Base-by-base conservation (phyloP, 1,140 invertebrate genomes). In the Heliothis virescens region DNA sequence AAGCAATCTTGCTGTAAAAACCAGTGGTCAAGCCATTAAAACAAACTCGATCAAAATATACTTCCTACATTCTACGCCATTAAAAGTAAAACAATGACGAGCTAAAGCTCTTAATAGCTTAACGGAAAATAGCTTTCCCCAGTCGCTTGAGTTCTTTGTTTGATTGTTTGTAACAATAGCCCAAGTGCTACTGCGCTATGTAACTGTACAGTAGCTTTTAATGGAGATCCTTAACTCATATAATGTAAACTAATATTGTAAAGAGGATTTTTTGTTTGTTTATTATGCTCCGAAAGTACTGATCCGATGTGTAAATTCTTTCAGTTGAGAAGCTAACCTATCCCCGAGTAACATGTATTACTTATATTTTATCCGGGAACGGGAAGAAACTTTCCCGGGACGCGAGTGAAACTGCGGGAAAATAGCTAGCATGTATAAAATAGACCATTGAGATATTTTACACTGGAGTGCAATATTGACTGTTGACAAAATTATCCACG, bases 141-240 rank as follows among this genome's bases (percentile, higher is more conserved):
- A 73, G 18, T 73, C 53, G 34, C 71, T 73, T 72, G 34, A 73
- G 3, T 57, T 57, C 16, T 73, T 53, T 73, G 53, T 73, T 73
- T 59, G 52, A 59, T 73, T 29, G 71, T 73, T 73, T 18, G 53
- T 57, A 47, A 73, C 53, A 73, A 57, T 59, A 59, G 71, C 9
- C 71, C 7, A 73, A 47, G 41, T 47, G 57, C 53, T 73, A 73
- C 41, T 57, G 16, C 21, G 4, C n/a, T 73, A 12, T 7, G 15
- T 57, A 1, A 26, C 18, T 50, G 9, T 21, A 52, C 5, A 52
- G 48, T 16, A 2, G 67, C 1, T 29, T 29, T 53, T 26, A 52
- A 26, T n/a, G 21, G 21, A 71, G 21, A 41, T 21, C 21, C 48
- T n/a, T n/a, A 21, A 12, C 18, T 29, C 26, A 71, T 52, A 13